Evolutionary conservation across 2,888 invertebrate species (phyloP).

Genomic region (Entomobrya proxima): DNA sequence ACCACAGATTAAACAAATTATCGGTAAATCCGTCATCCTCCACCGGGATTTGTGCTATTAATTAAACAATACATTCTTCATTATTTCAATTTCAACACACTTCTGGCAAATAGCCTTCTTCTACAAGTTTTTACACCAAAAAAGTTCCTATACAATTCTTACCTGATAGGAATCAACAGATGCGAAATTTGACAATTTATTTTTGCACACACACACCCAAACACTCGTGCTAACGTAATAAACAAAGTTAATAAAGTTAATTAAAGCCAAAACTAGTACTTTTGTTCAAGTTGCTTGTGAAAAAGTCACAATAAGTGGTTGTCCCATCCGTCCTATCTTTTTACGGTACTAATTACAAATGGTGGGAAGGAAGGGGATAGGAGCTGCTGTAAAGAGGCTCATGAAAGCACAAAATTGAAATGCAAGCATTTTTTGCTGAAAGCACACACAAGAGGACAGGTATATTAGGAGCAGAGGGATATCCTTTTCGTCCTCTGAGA

Average conservation of each 20-base stretch:
- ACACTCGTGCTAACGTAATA: too few relatives aligned
- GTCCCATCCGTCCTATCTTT: background rate
- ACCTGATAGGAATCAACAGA: constrained; percentile 13
- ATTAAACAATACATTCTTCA: too few relatives aligned
- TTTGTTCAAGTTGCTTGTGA: background rate
- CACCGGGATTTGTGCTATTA: background rate
- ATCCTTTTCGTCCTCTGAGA: background rate
- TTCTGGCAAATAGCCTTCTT: too few relatives aligned
- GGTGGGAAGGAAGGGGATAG: background rate
- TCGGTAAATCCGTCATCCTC: background rate
- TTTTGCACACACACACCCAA: too few relatives aligned
- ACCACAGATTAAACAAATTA: constrained; percentile 61
- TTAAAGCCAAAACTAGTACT: background rate
- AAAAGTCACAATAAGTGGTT: background rate
- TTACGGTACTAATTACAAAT: background rate
- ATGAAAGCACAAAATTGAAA: background rate
- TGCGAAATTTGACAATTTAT: background rate
- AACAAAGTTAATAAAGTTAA: too few relatives aligned
- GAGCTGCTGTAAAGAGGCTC: background rate
- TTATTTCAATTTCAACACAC: too few relatives aligned
- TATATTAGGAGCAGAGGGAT: background rate
- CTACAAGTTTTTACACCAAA: too few relatives aligned
- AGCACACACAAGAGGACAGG: too few relatives aligned
- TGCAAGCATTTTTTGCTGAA: too few relatives aligned
- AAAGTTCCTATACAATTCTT: too few relatives aligned